phyloP scores from a whole-genome alignment of 1,140 invertebrate species.

The Lepidurus arcticus region DNA sequence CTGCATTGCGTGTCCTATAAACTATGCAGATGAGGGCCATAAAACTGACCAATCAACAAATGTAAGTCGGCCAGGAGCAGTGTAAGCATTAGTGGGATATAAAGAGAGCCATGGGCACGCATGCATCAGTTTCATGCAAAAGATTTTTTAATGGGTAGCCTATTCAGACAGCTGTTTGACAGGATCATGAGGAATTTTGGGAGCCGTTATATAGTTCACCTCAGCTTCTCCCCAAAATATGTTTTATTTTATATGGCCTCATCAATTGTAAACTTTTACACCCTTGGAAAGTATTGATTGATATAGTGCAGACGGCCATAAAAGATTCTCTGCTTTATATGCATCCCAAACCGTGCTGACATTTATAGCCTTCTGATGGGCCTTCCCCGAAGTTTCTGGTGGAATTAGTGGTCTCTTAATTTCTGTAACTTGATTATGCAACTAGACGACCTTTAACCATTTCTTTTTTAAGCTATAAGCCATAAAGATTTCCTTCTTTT shows the following conservation, averaged over 20 bases:
- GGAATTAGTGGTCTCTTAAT: background rate
- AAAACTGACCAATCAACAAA: slow-evolving; percentile 18
- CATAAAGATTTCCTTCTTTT: background rate
- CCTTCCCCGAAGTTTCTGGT: background rate
- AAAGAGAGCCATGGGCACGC: background rate
- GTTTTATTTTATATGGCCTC: no score
- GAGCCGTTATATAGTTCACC: background rate
- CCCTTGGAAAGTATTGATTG: background rate
- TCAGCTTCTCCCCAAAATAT: no score
- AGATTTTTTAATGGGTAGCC: background rate
- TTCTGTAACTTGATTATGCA: background rate
- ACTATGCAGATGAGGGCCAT: slow-evolving; percentile 21
- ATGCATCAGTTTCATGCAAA: no score
- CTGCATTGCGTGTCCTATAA: background rate
- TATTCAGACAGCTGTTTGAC: slow-evolving; percentile 15
- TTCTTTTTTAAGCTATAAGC: background rate
- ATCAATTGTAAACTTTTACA: background rate
- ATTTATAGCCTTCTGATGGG: background rate
- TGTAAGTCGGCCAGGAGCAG: background rate
- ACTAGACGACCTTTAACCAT: background rate
- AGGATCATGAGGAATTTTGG: background rate
- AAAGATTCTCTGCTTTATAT: background rate
- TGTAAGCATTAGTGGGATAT: background rate
- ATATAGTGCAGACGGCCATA: background rate
- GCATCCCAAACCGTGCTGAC: background rate